Base-by-base conservation (phyloP, 2,113 vertebrate species). In the Hippocampus barbouri region DNA sequence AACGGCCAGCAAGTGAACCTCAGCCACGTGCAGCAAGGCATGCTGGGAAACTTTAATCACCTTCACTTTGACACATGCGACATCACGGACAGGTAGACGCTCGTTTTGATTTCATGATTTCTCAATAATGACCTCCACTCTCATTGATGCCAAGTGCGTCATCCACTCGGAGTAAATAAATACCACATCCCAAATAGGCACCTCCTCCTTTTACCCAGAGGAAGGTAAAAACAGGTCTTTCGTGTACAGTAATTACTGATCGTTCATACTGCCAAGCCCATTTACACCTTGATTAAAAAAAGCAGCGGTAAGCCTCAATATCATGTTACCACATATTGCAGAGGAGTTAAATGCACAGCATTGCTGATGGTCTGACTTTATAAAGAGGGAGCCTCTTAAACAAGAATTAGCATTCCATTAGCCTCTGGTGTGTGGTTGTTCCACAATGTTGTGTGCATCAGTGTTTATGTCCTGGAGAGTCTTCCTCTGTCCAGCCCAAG, bases 51-150 rank as follows among this genome's bases (percentile, higher is more conserved):
- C 88, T 96, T 94, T 86, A 95, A 94, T 76, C 92, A 96, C 85
- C 92, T 99, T 70, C 94, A 93, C 88, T 96, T 98, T 81, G 96
- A 99, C 94, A 93, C 94, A 60, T 99, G 97, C 92, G 93, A 89
- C 79, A 98, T 98, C 90, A 94, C 94, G 92, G 97, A 98, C 95
- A 97, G 97, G 97, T 99, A 95, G 76, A 41, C 20, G 14, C 14
- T 45, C 15, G 8, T 16, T 56, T n/a, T 23, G 38, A 65, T 47
- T 60, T 70, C 69, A n/a, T 63, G 2, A 21, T 45, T 62, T 43
- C 73, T 66, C 73, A 56, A 72, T 73, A n/a, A 65, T 41, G 21
- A 12, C 4, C 20, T 41, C 20, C 21, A 41, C 9, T 64, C 21
- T 38, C 8, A 38, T 59, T 10, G 9, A n/a, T 4, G 10, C n/a